Base-by-base conservation (phyloP, 2,888 invertebrate species). In the Oxytorus armatus region DNA sequence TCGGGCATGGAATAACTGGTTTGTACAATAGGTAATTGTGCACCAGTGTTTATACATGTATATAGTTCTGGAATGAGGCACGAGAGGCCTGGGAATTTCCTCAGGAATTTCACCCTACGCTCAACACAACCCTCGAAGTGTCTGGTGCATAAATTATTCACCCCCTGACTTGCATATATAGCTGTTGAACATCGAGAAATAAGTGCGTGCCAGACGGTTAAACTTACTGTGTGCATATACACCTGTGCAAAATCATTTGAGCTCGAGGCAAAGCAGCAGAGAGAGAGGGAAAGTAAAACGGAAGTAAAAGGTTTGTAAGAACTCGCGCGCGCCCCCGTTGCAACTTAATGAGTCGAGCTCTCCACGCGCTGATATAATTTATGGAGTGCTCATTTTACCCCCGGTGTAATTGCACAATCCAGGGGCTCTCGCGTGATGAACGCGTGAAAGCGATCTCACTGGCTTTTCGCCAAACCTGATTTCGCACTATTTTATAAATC, bases 241-340 rank as follows among this genome's bases (percentile, higher is more conserved):
- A 63, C 82, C 79, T 72, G 65, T 63, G 77, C 47, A 76, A 66
- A 70, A 68, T 74, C 42, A 39, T 68, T 61, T 66, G 53, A 78
- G n/a, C n/a, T 44, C 47, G 23, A 59, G 33, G 61, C 39, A 49
- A 2, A 75, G 65, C 18, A 16, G 23, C 36, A 51, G 53, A 25
- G 44, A 53, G 18, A 29, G 29, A 49, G 68, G 21, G 25, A 18
- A 47, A 42, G 55, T 69, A 59, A 76, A 79, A 42, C 69, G 82
- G 85, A 87, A 86, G 82, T 86, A 70, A 82, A 78, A 80, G 76
- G 73, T 83, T 82, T 80, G 80, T 78, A 80, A 80, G 65, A 80
- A 68, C 36, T 51, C 57, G 75, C 74, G 57, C 79, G 83, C 68
- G 79, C 85, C 82, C 83, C 81, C 84, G 84, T 83, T 83, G 83